Evolutionary conservation across 2,113 vertebrate species (phyloP).

Genomic region (Tragelaphus imberbis): DNA sequence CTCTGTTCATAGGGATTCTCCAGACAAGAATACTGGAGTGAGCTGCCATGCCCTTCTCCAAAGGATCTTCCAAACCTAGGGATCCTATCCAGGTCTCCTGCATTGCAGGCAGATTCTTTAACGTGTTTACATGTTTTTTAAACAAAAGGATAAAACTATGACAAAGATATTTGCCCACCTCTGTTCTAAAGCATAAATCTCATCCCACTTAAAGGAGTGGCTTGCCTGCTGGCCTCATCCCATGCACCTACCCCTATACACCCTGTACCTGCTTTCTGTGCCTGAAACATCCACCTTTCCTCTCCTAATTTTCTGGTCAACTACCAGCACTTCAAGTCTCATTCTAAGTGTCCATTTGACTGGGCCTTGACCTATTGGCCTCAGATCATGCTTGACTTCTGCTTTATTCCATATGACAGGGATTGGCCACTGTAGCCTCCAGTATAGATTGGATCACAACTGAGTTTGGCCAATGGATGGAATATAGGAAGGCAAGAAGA

Average conservation of each 20-base stretch:
- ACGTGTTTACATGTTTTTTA: slow-evolving; percentile 13
- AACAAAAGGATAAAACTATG: slow-evolving; percentile 3
- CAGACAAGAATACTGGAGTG: background rate
- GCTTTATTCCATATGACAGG: background rate
- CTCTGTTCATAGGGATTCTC: background rate
- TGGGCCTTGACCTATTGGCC: background rate
- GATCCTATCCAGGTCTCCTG: background rate
- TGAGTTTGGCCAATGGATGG: background rate
- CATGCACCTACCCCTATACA: background rate
- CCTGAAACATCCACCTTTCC: background rate
- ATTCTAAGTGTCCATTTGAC: background rate
- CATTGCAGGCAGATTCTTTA: background rate
- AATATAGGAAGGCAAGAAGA: background rate
- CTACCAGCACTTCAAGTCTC: background rate
- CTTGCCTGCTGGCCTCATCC: background rate
- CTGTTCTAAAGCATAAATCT: slow-evolving; percentile 10
- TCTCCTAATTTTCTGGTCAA: background rate
- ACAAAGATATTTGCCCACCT: background rate
- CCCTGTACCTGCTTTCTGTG: background rate
- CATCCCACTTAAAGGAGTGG: background rate
- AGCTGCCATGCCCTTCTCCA: background rate
- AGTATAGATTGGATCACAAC: background rate
- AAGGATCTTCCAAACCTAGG: background rate
- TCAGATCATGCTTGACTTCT: background rate
- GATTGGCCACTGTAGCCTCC: background rate